Conservation (phyloP, 2,797 vertebrate species). For the Lepus townsendii region DNA sequence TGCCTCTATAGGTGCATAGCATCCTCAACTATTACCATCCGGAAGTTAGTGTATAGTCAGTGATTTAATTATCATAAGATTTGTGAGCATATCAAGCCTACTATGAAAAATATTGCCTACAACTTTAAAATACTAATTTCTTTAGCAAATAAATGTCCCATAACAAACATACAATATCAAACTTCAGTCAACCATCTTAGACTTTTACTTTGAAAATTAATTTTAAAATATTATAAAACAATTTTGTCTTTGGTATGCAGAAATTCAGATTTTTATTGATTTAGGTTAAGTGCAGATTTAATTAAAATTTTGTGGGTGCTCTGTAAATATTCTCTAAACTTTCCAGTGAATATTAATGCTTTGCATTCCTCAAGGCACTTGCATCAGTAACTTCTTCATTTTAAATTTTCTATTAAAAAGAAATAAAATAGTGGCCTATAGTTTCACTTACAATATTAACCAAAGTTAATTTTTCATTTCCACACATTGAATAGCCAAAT, state of each 20-base stretch:
- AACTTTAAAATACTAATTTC: constrained; percentile 20
- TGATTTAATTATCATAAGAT: constrained; percentile 11
- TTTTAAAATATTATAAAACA: constrained; percentile 42
- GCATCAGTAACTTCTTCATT: constrained; percentile 7
- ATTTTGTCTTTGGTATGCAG: constrained; percentile 29
- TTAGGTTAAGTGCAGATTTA: constrained; percentile 41
- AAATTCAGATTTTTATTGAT: constrained; percentile 30
- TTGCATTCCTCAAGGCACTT: constrained; percentile 41
- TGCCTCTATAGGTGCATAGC: neutral
- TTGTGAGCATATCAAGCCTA: neutral
- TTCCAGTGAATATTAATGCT: neutral
- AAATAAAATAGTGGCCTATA: constrained; percentile 35
- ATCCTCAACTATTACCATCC: too few species aligned
- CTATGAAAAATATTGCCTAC: constrained; percentile 22
- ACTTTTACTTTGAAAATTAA: constrained; percentile 56
- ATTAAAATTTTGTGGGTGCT: constrained; percentile 51
- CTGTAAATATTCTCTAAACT: constrained; percentile 54
- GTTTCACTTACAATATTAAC: constrained; percentile 43
- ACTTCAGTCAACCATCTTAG: neutral
- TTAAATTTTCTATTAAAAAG: constrained; percentile 58
- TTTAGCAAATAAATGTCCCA: constrained; percentile 2
- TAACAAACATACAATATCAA: neutral
- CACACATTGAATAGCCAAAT: constrained; percentile 22
- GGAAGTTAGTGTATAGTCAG: neutral
- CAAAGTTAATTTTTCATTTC: constrained; percentile 10